phyloP scores from a whole-genome alignment of 2,888 invertebrate genomes.

The Melanophora roralis region DNA sequence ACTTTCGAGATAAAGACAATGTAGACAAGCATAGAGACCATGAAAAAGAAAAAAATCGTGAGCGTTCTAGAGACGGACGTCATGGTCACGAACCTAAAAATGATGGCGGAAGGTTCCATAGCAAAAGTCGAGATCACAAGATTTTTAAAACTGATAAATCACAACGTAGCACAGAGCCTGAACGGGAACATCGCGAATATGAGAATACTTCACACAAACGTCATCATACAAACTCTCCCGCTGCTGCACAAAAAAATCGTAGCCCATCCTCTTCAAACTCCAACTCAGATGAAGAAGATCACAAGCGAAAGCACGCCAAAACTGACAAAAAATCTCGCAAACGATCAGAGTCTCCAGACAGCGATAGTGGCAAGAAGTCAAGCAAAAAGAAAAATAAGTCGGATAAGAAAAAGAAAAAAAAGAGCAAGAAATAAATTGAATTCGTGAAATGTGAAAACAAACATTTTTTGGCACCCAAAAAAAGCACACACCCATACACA shows the following conservation, averaged over 20 bases:
- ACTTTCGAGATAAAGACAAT: constrained; percentile 60
- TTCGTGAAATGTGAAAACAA: constrained; percentile 38
- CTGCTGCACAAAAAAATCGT: constrained; percentile 39
- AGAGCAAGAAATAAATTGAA: constrained; percentile 53
- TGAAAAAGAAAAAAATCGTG: constrained; percentile 39
- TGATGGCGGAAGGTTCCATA: constrained; percentile 15
- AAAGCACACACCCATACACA: not conserved
- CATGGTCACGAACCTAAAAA: constrained; percentile 10
- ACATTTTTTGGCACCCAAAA: not conserved
- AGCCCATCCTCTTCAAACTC: constrained; percentile 37
- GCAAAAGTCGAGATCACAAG: constrained; percentile 40
- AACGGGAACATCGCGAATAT: constrained; percentile 41
- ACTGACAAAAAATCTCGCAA: constrained; percentile 50
- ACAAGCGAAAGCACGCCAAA: constrained; percentile 48
- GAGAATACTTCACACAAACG: constrained; percentile 30
- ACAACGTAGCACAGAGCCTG: constrained; percentile 40
- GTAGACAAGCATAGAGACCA: constrained; percentile 1
- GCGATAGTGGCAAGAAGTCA: constrained; percentile 49
- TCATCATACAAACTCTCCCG: constrained; percentile 30
- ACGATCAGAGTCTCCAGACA: constrained; percentile 52
- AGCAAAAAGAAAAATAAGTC: constrained; percentile 56
- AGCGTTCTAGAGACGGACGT: constrained; percentile 17
- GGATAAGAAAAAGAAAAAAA: constrained; percentile 59
- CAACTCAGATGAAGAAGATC: constrained; percentile 44
- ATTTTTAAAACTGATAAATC: constrained; percentile 35